Conservation (phyloP, 2,888 invertebrate species). For the Tetragnatha montana region DNA sequence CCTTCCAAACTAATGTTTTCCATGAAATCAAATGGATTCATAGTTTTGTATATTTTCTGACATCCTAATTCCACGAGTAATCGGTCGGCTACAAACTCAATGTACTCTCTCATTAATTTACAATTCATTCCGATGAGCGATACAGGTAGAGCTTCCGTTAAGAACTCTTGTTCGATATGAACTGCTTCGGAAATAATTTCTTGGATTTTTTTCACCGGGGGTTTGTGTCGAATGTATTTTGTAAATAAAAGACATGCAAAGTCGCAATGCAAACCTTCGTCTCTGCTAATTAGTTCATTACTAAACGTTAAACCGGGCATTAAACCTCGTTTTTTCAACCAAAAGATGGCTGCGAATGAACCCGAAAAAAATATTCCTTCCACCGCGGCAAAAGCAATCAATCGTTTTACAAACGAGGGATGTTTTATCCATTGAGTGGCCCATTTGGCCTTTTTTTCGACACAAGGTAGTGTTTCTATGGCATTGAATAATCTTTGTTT, state of each 20-base stretch:
- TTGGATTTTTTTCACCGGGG: constrained; percentile 84
- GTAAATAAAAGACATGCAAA: constrained; percentile 98
- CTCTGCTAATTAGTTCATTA: constrained; percentile 97
- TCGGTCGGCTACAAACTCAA: constrained; percentile 98
- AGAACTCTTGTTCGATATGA: constrained; percentile 95
- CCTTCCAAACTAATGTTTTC: constrained; percentile 98
- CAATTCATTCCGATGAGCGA: constrained; percentile 99
- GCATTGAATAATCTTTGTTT: constrained; percentile 97
- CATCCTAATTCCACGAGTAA: constrained; percentile 91
- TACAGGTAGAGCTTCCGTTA: constrained; percentile 95
- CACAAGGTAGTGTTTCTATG: constrained; percentile 95
- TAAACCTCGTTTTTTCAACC: constrained; percentile 98
- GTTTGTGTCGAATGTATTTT: constrained; percentile 89
- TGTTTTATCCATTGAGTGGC: constrained; percentile 97
- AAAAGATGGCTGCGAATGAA: constrained; percentile 98
- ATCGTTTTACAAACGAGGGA: constrained; percentile 92
- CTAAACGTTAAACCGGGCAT: constrained; percentile 99
- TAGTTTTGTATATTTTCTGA: constrained; percentile 90
- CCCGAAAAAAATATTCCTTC: constrained; percentile 99
- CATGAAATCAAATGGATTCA: constrained; percentile 99
- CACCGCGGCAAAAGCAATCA: constrained; percentile 98
- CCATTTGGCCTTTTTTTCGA: constrained; percentile 98
- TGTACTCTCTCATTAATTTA: constrained; percentile 94
- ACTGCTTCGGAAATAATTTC: constrained; percentile 95
- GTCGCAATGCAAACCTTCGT: constrained; percentile 98